Evolutionary conservation across 2,888 invertebrate genomes (phyloP), one percentile per base, ranked within the genome.

Genomic region (Cosmorhoe ocellata): DNA sequence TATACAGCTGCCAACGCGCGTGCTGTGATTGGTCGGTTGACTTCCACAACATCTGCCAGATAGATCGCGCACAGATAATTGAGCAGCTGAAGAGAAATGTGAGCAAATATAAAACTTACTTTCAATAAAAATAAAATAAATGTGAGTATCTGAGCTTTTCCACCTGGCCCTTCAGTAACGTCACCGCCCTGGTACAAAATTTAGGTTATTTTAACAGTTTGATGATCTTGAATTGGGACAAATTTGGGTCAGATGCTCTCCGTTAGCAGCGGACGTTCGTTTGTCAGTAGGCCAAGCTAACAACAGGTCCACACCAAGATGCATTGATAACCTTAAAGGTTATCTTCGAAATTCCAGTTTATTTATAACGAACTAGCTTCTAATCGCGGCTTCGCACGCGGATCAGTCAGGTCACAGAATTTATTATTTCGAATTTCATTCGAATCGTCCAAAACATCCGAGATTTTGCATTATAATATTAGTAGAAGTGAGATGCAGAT

Each of bases 11-110:
- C 50, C 48, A 40, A 52, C 42, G 14, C 32, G 26, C 32, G 10
- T 32, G 39, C 46, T 44, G 33, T 48, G 61, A 64, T 70, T 66
- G 65, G 64, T 22, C 50, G 48, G 36, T 28, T 13, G 41, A 37
- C 37, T 42, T 52, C 39, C 48, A 34, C 52, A 55, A 24, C 68
- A 68, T 69, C 68, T 68, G 68, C 59, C 63, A 56, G 52, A 55
- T 59, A 47, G 58, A 63, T 65, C 58, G 46, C 38, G 31, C 39
- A 40, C 53, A 61, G 66, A 67, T 64, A 65, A 62, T 40, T 42
- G 53, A 28, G 51, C 63, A 67, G 64, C 62, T 64, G 63, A 40
- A 58, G 60, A 51, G 22, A 55, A 42, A 46, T 46, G 34, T 47
- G 49, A 50, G 39, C 30, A 42, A 40, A 36, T 24, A 24, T 38